phyloP scores from a whole-genome alignment of 2,113 vertebrate species.

The Phylloscopus whistleri region DNA sequence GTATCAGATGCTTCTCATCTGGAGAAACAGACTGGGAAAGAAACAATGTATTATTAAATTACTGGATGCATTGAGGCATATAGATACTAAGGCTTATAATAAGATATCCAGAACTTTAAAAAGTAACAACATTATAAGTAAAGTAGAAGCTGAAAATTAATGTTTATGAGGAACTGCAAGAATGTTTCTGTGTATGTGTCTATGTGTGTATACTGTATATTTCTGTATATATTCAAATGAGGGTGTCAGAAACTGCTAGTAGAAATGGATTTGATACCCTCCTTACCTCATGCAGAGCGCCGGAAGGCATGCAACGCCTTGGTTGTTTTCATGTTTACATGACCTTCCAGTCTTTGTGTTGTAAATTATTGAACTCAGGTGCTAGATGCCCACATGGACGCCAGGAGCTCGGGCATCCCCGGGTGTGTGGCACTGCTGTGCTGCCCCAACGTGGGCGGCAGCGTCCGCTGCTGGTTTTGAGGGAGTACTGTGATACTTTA shows the following conservation, averaged over 20 bases:
- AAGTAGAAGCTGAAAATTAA: neutral
- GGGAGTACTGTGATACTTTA: neutral
- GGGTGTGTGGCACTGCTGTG: accelerated
- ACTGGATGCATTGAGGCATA: neutral
- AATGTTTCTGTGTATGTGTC: neutral
- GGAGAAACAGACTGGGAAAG: neutral
- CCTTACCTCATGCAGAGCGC: neutral
- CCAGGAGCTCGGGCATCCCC: accelerated
- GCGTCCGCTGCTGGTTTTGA: neutral
- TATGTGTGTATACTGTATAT: neutral
- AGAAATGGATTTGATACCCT: neutral
- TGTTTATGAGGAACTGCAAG: neutral
- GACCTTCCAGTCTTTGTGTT: neutral
- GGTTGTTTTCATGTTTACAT: neutral
- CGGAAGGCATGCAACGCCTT: accelerated
- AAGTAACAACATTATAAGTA: neutral
- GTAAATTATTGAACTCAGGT: accelerated
- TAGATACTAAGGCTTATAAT: neutral
- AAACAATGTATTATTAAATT: neutral
- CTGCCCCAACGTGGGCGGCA: accelerated
- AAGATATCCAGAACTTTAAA: neutral
- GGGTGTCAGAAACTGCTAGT: neutral
- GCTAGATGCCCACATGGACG: too few species aligned
- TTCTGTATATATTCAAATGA: neutral
- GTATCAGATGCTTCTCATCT: neutral